Evolutionary conservation across 2,113 vertebrate genomes (phyloP), one percentile per base, ranked within the genome.

Genomic region (Typhlomys cinereus): DNA sequence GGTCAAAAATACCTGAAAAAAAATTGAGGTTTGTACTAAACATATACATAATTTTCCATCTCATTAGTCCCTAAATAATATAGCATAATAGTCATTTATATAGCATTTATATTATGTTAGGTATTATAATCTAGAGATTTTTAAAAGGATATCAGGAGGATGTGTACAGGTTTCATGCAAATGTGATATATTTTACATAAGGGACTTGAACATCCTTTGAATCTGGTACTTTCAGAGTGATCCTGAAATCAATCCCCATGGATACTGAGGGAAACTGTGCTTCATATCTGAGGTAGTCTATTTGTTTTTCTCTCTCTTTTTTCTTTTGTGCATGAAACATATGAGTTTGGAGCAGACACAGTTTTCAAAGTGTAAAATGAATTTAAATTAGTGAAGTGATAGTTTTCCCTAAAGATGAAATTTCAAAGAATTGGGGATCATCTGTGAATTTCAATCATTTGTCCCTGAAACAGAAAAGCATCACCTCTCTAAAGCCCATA

Each of bases 351-450:
- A 46, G 15, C 23, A 86, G 25, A 90, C 17, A 12, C 4, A 27
- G 46, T 59, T 89, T 93, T 52, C 25, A 86, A 79, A 95, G 84
- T 50, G 3, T 29, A 95, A 89, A 80, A 31, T 69, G 41, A 76
- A 75, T 61, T 20, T 50, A 84, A 71, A 74, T 82, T 62, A 90
- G 29, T 69, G 78, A 81, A 44, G 34, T 52, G 48, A 34, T 66
- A 36, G 36, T 92, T 61, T 59, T 86, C n/a, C n/a, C 64, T 41
- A 61, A 79, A 71, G 66, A n/a, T 34, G 59, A 88, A 78, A 57
- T 52, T 34, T 89, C 5, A 76, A 5, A 89, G 23, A 2, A 67
- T 29, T n/a, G 21, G 46, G n/a, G 10, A 36, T n/a, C 31, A 79
- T 61, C n/a, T 66, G 18, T 57, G 67, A 90, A 81, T n/a, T 4